Percentiles rank a stretch among this genome's conserved stretches.
These are phyloP conservation scores for Chrysina gloriosa DNA, from an alignment of 2,888 invertebrate species.

Conservation along the genomic window DNA sequence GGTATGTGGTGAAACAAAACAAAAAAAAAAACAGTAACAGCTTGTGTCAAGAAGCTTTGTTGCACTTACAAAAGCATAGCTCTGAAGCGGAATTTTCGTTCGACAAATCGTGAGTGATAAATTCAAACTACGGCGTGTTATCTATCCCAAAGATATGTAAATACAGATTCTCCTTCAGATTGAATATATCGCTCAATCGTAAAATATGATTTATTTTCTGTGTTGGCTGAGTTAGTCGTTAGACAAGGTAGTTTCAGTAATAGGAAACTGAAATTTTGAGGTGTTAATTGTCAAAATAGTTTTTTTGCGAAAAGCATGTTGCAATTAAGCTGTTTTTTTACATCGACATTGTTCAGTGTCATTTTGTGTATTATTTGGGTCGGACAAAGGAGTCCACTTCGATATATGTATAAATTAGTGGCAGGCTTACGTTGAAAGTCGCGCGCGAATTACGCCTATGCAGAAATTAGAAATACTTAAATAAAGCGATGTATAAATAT, in stretches of 20 bases:
- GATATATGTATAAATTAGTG: neutral
- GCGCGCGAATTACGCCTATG: neutral
- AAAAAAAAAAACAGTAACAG: no score
- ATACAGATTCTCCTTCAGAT: neutral
- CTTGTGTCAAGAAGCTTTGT: constrained; percentile 32
- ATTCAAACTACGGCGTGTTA: constrained; percentile 18
- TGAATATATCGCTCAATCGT: constrained; percentile 48
- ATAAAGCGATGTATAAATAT: no score
- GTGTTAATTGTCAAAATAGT: constrained; percentile 24
- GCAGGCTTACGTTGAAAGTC: neutral
- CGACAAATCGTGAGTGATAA: constrained; percentile 23
- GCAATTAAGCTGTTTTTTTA: constrained; percentile 49
- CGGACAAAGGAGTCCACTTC: constrained; percentile 7
- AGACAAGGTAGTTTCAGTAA: constrained; percentile 5
- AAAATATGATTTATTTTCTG: constrained; percentile 52
- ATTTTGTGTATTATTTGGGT: constrained; percentile 35
- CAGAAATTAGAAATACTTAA: neutral
- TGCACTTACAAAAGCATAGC: constrained; percentile 41
- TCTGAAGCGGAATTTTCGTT: constrained; percentile 16
- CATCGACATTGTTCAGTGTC: constrained; percentile 47
- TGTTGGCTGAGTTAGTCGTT: constrained; percentile 15
- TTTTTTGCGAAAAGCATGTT: constrained; percentile 47
- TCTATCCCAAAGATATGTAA: neutral
- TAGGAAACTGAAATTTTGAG: constrained; percentile 1
- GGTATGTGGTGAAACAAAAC: constrained; percentile 21